These are phyloP conservation scores for Acronicta alni DNA, from an alignment of 2,888 invertebrate species.

Conservation along the genomic window DNA sequence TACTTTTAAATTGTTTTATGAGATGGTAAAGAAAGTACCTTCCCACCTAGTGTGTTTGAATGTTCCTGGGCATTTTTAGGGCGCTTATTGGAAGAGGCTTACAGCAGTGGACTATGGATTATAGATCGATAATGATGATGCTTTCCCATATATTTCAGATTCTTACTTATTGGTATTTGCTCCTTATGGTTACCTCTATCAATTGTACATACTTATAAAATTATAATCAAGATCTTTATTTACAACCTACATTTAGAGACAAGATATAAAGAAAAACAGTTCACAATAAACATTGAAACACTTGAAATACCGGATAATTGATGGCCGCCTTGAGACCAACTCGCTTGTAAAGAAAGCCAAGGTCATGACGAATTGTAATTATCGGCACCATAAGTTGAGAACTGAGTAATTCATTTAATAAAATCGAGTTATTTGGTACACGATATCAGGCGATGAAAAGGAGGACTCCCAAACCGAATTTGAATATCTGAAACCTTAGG, in stretches of 20 bases:
- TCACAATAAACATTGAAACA: slow-evolving; percentile 56
- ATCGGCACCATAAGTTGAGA: slow-evolving; percentile 46
- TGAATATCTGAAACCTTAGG: background rate
- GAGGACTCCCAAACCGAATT: slow-evolving; percentile 1
- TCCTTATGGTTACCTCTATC: too few relatives aligned
- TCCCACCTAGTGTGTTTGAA: too few relatives aligned
- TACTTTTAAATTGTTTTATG: too few relatives aligned
- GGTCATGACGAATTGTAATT: slow-evolving; percentile 66
- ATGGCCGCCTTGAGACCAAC: slow-evolving; percentile 61
- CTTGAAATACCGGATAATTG: slow-evolving; percentile 69
- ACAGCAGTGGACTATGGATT: too few relatives aligned
- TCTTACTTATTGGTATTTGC: too few relatives aligned
- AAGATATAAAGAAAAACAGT: slow-evolving; percentile 11
- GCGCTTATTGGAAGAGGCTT: too few relatives aligned
- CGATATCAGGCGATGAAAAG: background rate
- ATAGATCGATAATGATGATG: background rate
- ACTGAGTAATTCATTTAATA: slow-evolving; percentile 26
- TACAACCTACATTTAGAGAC: background rate
- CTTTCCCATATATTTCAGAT: background rate
- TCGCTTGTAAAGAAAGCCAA: slow-evolving; percentile 67
- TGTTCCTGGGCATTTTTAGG: too few relatives aligned
- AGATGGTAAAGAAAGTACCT: too few relatives aligned
- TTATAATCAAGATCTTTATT: background rate
- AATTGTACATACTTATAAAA: too few relatives aligned
- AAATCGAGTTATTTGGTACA: slow-evolving; percentile 7